These are phyloP conservation scores for Cotesia chilonis DNA, from an alignment of 1,140 invertebrate species.

Conservation along the genomic window DNA sequence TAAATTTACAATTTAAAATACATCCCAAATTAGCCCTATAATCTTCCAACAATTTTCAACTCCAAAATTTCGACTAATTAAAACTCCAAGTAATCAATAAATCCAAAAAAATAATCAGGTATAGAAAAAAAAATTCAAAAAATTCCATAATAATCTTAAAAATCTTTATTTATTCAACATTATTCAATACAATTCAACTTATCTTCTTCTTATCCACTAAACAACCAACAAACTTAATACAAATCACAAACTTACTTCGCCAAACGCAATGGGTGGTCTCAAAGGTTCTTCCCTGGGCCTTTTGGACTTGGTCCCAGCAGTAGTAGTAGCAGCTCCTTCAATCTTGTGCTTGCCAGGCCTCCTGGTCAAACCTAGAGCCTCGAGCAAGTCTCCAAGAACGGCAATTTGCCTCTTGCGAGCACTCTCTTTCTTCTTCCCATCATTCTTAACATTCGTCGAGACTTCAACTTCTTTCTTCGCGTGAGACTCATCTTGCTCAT, in stretches of 20 bases:
- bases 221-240: too few species aligned
- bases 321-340: constrained; percentile 4
- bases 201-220: too few species aligned
- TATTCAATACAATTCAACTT: constrained; percentile 2
- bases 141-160: not conserved
- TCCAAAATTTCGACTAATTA: too few species aligned
- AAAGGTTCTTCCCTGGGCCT: not conserved
- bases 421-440: not conserved
- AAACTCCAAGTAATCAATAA: too few species aligned
- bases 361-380: constrained; percentile 36
- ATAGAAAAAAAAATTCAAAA: constrained; percentile 23
- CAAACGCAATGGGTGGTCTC: not conserved
- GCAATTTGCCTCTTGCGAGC: constrained; percentile 20
- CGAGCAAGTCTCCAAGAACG: constrained; percentile 39
- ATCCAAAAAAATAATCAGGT: too few species aligned
- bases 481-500: too few species aligned
- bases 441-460: not conserved
- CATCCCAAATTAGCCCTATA: too few species aligned
- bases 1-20: too few species aligned
- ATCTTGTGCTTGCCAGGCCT: constrained; percentile 20
- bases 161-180: not conserved
- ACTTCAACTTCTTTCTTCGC: too few species aligned
- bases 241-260: too few species aligned
- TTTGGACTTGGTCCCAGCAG: not conserved
- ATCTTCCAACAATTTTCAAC: too few species aligned